Evolutionary conservation across 2,113 vertebrate genomes (phyloP).

Genomic region (Illadopsis cleaveri): DNA sequence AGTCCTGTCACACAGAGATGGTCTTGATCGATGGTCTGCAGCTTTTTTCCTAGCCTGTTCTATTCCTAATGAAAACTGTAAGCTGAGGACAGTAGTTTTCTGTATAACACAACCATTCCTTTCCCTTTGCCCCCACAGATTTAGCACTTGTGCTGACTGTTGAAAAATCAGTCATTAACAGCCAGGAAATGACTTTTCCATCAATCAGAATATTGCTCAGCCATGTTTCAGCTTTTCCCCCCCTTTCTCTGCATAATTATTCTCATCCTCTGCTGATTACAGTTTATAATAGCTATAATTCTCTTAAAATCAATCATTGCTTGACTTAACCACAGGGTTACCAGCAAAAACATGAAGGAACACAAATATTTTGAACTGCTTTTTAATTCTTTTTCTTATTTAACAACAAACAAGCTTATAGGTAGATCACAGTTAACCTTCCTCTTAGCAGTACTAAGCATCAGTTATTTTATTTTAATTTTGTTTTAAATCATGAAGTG

Average conservation of each 20-base stretch:
- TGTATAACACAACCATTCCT: conserved; percentile 29
- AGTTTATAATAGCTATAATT: conserved; percentile 81
- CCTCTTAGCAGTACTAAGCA: neutral
- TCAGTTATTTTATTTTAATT: neutral
- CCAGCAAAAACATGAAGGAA: conserved; percentile 64
- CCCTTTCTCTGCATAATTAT: conserved; percentile 73
- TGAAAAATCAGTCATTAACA: conserved; percentile 79
- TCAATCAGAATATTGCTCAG: conserved; percentile 80
- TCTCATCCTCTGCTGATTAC: conserved; percentile 78
- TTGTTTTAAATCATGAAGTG: neutral
- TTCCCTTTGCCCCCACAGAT: conserved; percentile 47
- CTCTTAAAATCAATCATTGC: conserved; percentile 77
- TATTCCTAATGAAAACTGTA: conserved; percentile 12
- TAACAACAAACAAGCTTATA: neutral
- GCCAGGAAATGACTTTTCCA: conserved; percentile 79
- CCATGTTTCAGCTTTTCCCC: conserved; percentile 68
- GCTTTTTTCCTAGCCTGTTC: neutral
- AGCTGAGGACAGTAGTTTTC: conserved; percentile 57
- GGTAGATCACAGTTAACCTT: neutral
- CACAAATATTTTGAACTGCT: conserved; percentile 41
- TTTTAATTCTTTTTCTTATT: conserved; percentile 57
- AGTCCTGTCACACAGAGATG: neutral
- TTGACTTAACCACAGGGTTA: conserved; percentile 71
- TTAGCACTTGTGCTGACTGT: conserved; percentile 71
- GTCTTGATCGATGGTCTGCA: accelerated